Evolutionary conservation across 2,113 vertebrate species (phyloP).

Genomic region (Mobula hypostoma): DNA sequence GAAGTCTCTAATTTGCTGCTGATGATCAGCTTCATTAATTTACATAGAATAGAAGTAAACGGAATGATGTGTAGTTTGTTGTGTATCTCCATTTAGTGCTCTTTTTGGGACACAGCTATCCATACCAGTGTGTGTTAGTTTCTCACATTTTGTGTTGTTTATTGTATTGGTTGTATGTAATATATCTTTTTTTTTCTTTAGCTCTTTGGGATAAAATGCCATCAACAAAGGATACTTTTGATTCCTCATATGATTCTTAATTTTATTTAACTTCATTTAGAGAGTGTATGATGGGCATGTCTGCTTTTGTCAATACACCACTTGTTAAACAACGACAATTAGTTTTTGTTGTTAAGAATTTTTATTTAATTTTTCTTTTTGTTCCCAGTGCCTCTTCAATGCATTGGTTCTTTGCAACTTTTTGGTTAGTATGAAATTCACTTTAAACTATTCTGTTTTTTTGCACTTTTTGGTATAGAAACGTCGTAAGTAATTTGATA

Average conservation of each 20-base stretch:
- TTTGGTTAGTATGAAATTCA: background rate
- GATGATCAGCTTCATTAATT: background rate
- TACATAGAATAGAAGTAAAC: background rate
- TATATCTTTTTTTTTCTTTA: background rate
- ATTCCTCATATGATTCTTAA: background rate
- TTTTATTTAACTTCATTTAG: background rate
- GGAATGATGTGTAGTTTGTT: background rate
- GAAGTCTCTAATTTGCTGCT: background rate
- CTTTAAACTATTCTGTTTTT: background rate
- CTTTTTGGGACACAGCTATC: background rate
- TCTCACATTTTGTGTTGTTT: background rate
- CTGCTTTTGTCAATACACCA: background rate
- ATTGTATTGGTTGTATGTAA: background rate
- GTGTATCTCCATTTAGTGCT: background rate
- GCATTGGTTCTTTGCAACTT: background rate
- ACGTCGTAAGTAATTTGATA: background rate
- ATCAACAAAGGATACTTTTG: background rate
- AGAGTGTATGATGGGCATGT: background rate
- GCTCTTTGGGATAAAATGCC: background rate
- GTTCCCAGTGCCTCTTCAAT: background rate
- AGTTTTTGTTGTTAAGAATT: background rate
- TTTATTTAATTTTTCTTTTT: background rate
- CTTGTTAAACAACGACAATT: background rate
- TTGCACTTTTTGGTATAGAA: background rate
- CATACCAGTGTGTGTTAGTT: background rate